A percentile compares a stretch with the other conserved stretches of the same genome.
Evolutionary conservation across 2,113 vertebrate species (phyloP).

Genomic region (Scolopax mira): DNA sequence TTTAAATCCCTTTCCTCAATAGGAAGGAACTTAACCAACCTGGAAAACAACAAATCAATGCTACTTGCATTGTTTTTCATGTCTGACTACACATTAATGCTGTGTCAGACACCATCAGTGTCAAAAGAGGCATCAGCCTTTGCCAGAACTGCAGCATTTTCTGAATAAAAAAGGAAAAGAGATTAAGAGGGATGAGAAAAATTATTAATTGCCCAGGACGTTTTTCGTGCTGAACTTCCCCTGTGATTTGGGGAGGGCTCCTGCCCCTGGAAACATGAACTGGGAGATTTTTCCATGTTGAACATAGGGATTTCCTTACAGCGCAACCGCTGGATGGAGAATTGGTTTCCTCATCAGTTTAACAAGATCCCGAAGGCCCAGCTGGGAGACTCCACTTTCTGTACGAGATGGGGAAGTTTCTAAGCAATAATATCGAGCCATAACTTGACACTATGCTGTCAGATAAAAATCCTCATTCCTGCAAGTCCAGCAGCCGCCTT

Average conservation of each 20-base stretch:
- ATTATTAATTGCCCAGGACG: not conserved
- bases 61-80: slow-evolving; percentile 51
- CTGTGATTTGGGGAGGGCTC: not conserved
- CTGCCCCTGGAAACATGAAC: not conserved
- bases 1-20: slow-evolving; percentile 7
- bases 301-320: not conserved
- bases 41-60: slow-evolving; percentile 57
- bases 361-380: not conserved
- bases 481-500: not conserved
- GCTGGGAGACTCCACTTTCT: not conserved
- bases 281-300: not conserved
- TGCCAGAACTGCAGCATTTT: not conserved
- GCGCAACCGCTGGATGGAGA: not conserved
- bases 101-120: slow-evolving; percentile 33
- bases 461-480: not conserved
- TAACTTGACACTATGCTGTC: not conserved
- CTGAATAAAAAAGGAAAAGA: not conserved
- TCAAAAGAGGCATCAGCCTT: not conserved
- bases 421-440: not conserved
- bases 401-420: not conserved
- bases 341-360: not conserved
- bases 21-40: slow-evolving; percentile 43
- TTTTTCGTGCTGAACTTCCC: not conserved
- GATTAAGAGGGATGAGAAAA: not conserved
- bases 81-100: slow-evolving; percentile 53